phyloP scores from a whole-genome alignment of 2,113 vertebrate genomes.

The Percina caprodes region DNA sequence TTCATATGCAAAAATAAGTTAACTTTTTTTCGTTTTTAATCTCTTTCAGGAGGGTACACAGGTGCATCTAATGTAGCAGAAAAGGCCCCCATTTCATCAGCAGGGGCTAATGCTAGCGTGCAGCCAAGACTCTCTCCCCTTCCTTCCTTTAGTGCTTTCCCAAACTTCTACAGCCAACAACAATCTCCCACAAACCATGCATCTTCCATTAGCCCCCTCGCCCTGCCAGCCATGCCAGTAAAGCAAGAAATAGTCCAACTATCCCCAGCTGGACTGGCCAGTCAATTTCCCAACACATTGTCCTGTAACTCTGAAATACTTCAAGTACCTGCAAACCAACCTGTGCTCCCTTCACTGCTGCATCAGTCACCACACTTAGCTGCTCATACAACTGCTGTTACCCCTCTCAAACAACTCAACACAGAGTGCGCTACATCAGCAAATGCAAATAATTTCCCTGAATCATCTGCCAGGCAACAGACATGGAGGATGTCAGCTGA shows the following conservation, averaged over 20 bases:
- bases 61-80: conserved; percentile 18
- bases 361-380: not conserved
- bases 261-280: not conserved
- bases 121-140: conserved; percentile 15
- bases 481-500: not conserved
- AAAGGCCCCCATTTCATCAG: not conserved
- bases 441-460: conserved; percentile 25
- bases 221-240: not conserved
- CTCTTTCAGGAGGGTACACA: conserved; percentile 51
- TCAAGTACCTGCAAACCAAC: not conserved
- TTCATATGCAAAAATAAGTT: not conserved
- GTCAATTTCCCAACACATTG: not conserved
- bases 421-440: conserved; percentile 73
- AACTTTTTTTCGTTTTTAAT: not conserved
- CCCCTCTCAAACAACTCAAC: conserved; percentile 44
- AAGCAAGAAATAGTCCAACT: conserved; percentile 27
- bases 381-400: not conserved
- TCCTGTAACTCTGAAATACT: not conserved
- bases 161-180: conserved; percentile 10
- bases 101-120: not conserved
- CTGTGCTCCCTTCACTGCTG: conserved; percentile 7
- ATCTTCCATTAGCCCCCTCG: not conserved
- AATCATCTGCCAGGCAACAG: conserved; percentile 28
- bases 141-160: not conserved
- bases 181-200: not conserved